Evolutionary conservation across 2,113 vertebrate genomes (phyloP), one percentile per base, ranked within the genome.

Genomic region (Taxidea taxus): DNA sequence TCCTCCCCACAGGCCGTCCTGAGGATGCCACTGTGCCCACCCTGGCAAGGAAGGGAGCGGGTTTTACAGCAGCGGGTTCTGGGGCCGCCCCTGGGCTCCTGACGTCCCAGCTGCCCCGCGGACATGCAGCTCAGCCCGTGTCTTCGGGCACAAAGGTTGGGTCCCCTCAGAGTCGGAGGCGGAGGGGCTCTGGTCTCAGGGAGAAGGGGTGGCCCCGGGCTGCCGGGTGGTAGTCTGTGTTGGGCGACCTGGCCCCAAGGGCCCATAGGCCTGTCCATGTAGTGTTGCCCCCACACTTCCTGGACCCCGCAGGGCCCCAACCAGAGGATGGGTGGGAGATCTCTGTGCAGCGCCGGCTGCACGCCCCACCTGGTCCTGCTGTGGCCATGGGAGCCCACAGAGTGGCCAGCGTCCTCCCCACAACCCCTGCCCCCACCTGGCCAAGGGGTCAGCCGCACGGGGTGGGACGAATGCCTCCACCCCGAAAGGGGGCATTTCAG

Each of bases 371-470:
- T 31, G 74, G 44, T 49, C 29, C 74, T 47, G 15, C 44, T 27
- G 2, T 15, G 44, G 42, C 74, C 7, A 0, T 9, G 2, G 27
- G 14, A 29, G 14, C 42, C 72, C 74, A 4, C 25, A 47, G 74
- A 29, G 7, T 14, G 7, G 6, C 51, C 51, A 6, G 51, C 18
- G 16, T 18, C 51, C 51, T 18, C 51, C 49, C 51, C 51, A 54
- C 51, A 54, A 18, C 51, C 51, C 51, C 51, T 47, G 47, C 68
- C n/a, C 37, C 37, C 6, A 0, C 70, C 21, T 25, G 13, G 23
- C 25, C 39, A 27, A 42, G 72, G 39, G 6, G 1, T 44, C 72
- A 2, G 6, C 0, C 3, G 64, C 27, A n/a, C 2, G 1, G 2
- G 31, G 31, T 66, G 4, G 21, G 4, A 39, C 20, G 4, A 4